A percentile compares a stretch with the other conserved stretches of the same genome.
These are phyloP conservation scores for Drosophila greeni DNA, from an alignment of 2,888 invertebrate species.

Conservation along the genomic window DNA sequence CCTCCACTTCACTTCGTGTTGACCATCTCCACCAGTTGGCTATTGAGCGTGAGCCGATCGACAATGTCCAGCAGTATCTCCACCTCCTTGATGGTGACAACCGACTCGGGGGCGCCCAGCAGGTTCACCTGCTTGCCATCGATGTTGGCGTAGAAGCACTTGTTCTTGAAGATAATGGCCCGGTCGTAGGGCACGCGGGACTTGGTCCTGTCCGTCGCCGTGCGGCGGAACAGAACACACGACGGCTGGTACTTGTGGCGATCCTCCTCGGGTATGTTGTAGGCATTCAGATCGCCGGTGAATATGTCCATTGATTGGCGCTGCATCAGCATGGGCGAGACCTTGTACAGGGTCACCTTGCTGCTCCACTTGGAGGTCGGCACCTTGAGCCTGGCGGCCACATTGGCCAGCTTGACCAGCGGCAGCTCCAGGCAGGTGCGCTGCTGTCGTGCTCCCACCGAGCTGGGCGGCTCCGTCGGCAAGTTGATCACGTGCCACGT, in stretches of 20 bases:
- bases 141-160: constrained; percentile 78
- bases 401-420: constrained; percentile 76
- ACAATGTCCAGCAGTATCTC: constrained; percentile 78
- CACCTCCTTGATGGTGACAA: constrained; percentile 75
- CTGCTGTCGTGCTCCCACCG: constrained; percentile 53
- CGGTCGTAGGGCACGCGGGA: constrained; percentile 78
- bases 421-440: constrained; percentile 75
- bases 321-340: constrained; percentile 62
- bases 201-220: constrained; percentile 63
- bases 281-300: constrained; percentile 75
- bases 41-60: constrained; percentile 75
- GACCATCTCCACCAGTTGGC: constrained; percentile 72
- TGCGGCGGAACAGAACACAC: constrained; percentile 77
- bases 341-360: constrained; percentile 77
- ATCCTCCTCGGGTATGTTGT: constrained; percentile 76
- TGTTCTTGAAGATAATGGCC: constrained; percentile 79
- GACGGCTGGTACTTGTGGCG: constrained; percentile 77
- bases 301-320: constrained; percentile 70
- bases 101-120: constrained; percentile 77
- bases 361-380: constrained; percentile 76
- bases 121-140: constrained; percentile 79
- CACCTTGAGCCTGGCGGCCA: constrained; percentile 67
- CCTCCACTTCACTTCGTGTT: constrained; percentile 42
- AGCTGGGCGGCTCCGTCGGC: constrained; percentile 51
- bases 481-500: constrained; percentile 79